Evolutionary conservation across 2,113 vertebrate genomes (phyloP).

Genomic region (Myrmecobius fasciatus): DNA sequence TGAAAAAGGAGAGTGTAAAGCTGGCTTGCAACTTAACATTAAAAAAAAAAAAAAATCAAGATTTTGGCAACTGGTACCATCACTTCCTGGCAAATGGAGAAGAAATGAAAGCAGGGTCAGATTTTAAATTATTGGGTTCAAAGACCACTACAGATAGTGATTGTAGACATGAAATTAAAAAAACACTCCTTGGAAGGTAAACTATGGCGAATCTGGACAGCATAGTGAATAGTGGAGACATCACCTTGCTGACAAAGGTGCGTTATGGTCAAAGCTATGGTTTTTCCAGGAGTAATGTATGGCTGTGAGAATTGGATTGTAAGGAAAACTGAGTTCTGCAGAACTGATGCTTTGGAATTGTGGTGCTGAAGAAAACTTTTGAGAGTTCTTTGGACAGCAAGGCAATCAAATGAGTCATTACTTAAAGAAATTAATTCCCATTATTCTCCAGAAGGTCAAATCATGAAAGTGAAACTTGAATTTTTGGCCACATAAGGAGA

Average conservation of each 20-base stretch:
- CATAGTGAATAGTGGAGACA: background rate
- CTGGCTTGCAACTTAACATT: background rate
- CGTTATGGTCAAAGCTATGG: background rate
- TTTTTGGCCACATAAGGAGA: background rate
- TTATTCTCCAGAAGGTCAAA: background rate
- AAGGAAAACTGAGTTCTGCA: background rate
- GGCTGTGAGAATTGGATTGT: background rate
- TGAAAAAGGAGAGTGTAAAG: too few relatives aligned
- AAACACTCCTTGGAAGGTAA: background rate
- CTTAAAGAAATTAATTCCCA: background rate
- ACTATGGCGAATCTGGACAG: background rate
- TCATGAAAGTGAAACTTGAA: background rate
- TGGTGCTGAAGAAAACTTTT: background rate
- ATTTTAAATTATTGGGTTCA: background rate
- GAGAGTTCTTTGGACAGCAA: background rate
- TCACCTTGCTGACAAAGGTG: background rate
- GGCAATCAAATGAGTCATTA: background rate
- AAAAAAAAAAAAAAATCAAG: background rate
- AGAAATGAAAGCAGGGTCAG: background rate
- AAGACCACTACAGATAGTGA: background rate
- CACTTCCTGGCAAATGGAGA: background rate
- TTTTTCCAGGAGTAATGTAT: background rate
- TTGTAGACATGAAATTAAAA: background rate
- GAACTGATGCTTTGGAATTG: background rate
- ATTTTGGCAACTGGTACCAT: background rate